phyloP scores from a whole-genome alignment of 2,888 invertebrate genomes.

The Ceratothoa steindachneri region DNA sequence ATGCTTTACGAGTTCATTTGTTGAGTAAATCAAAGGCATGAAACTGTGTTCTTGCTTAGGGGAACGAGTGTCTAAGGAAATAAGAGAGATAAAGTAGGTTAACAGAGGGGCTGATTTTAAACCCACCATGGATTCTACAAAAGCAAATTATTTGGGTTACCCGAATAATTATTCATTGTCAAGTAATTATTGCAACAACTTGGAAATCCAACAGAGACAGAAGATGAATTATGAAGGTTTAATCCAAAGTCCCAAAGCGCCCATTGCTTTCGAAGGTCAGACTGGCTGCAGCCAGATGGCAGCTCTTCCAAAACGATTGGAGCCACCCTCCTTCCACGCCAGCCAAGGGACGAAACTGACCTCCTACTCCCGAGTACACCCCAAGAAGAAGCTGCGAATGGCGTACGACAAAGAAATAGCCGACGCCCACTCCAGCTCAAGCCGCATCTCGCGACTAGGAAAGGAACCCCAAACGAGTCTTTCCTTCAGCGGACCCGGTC shows the following conservation, averaged over 20 bases:
- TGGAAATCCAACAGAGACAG: not conserved
- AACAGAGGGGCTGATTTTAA: not conserved
- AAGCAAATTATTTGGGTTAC: not conserved
- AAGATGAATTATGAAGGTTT: not conserved
- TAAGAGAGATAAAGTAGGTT: not conserved
- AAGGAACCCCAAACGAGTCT: not conserved
- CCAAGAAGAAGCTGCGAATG: constrained; percentile 3
- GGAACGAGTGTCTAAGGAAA: not conserved
- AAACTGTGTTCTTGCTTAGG: not conserved
- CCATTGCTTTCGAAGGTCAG: not conserved
- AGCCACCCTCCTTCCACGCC: not conserved
- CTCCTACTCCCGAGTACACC: not conserved
- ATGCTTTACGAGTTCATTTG: too few relatives aligned
- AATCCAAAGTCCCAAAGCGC: not conserved
- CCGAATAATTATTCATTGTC: not conserved
- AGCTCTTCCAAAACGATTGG: not conserved
- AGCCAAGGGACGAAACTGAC: not conserved
- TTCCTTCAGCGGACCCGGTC: not conserved
- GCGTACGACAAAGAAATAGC: constrained; percentile 1
- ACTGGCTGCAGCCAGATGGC: not conserved
- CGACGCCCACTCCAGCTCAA: not conserved
- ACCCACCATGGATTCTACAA: not conserved
- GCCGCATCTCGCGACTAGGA: not conserved
- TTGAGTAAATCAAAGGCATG: too few relatives aligned
- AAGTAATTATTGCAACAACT: not conserved